Percentiles rank a stretch among this genome's conserved stretches.
Conservation (phyloP, 2,888 invertebrate species). For the Mantis religiosa region DNA sequence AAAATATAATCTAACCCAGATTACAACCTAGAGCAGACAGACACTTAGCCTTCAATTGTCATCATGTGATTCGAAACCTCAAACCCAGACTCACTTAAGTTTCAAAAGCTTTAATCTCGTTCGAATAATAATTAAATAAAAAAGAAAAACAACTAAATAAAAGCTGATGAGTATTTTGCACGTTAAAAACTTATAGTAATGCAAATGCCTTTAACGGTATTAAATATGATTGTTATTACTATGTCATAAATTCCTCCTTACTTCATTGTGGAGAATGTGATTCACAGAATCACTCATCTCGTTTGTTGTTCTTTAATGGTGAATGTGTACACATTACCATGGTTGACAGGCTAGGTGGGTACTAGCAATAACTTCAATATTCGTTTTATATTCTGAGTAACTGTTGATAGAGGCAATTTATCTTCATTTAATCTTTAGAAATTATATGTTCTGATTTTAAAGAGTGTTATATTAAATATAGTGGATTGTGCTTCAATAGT, state of each 20-base stretch:
- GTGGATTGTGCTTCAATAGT: too few relatives aligned
- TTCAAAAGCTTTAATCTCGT: background rate
- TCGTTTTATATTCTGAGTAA: too few relatives aligned
- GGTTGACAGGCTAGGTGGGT: background rate
- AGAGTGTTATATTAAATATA: too few relatives aligned
- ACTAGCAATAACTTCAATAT: background rate
- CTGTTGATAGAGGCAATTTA: too few relatives aligned
- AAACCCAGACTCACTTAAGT: background rate
- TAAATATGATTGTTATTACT: too few relatives aligned
- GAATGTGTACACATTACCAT: background rate
- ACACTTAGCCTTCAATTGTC: slow-evolving; percentile 6
- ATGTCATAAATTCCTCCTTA: background rate
- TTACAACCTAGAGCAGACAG: background rate
- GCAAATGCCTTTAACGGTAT: background rate
- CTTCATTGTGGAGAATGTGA: background rate
- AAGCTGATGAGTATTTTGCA: background rate
- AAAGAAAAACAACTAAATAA: background rate
- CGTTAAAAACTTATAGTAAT: background rate
- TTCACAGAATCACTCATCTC: background rate
- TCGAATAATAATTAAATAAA: background rate
- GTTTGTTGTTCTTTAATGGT: background rate
- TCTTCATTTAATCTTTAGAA: too few relatives aligned
- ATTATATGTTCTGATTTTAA: too few relatives aligned
- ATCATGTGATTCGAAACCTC: slow-evolving; percentile 19
- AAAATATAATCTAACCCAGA: background rate